phyloP scores from a whole-genome alignment of 2,888 invertebrate genomes.

The Diplolepis rosae region DNA sequence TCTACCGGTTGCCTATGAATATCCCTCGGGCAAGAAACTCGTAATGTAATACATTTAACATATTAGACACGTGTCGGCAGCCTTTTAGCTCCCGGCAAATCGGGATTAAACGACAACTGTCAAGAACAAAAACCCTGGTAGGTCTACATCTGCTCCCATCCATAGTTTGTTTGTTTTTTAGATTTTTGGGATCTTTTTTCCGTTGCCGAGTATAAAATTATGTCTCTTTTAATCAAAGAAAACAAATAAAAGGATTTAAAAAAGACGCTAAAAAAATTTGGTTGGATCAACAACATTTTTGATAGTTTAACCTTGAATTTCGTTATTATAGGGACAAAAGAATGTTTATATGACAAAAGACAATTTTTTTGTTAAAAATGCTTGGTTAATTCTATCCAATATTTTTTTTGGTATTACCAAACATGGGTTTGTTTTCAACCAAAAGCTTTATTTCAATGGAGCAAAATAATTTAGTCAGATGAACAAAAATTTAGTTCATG shows the following conservation, averaged over 20 bases:
- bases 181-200: not conserved
- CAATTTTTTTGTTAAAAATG: too few relatives aligned
- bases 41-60: constrained; percentile 37
- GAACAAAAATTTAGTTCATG: too few relatives aligned
- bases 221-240: not conserved
- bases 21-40: constrained; percentile 29
- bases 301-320: not conserved
- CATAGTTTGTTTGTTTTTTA: constrained; percentile 26
- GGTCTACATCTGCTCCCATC: constrained; percentile 12
- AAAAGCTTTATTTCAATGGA: too few relatives aligned
- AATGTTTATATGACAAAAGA: not conserved
- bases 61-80: constrained; percentile 38
- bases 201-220: not conserved
- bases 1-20: constrained; percentile 6
- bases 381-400: too few relatives aligned
- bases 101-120: constrained; percentile 52
- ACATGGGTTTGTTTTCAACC: too few relatives aligned
- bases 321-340: not conserved
- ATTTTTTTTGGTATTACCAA: too few relatives aligned
- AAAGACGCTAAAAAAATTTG: not conserved
- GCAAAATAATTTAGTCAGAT: too few relatives aligned
- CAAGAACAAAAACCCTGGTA: constrained; percentile 30
- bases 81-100: constrained; percentile 37
- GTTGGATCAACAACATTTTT: not conserved
- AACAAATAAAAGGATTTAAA: not conserved